phyloP scores from a whole-genome alignment of 1,140 invertebrate species.

The Marisa cornuarietis region DNA sequence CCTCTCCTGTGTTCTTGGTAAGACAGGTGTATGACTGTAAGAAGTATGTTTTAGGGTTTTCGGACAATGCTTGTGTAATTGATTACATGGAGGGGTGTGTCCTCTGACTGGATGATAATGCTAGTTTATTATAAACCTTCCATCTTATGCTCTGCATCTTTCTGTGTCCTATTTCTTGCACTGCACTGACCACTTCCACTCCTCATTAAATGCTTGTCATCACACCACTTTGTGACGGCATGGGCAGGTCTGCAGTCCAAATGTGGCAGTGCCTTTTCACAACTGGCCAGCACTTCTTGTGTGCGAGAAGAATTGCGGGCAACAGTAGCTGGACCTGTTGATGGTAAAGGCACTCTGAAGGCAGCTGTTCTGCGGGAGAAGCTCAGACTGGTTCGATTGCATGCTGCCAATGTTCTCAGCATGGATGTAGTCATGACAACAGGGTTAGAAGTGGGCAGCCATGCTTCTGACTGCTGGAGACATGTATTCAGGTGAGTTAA shows the following conservation, averaged over 20 bases:
- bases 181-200: too few species aligned
- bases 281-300: constrained; percentile 78
- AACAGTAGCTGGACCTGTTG: constrained; percentile 22
- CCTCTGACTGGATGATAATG: too few species aligned
- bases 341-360: constrained; percentile 35
- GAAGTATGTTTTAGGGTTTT: too few species aligned
- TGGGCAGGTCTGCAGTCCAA: constrained; percentile 79
- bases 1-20: constrained; percentile 74
- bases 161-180: too few species aligned
- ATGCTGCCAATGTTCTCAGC: constrained; percentile 86
- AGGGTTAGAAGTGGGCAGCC: constrained; percentile 88
- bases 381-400: constrained; percentile 61
- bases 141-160: too few species aligned
- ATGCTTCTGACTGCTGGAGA: constrained; percentile 90
- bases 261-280: constrained; percentile 82
- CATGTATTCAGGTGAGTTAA: constrained; percentile 82
- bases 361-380: constrained; percentile 37
- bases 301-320: constrained; percentile 51
- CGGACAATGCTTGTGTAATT: too few species aligned
- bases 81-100: too few species aligned
- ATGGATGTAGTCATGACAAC: constrained; percentile 85
- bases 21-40: not conserved
- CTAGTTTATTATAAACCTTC: too few species aligned
- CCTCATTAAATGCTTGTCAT: too few species aligned
- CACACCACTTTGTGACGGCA: constrained; percentile 2